Percentiles rank a stretch among this genome's conserved stretches.
phyloP scores from a whole-genome alignment of 2,888 invertebrate species.

The Drosophila bunnanda region DNA sequence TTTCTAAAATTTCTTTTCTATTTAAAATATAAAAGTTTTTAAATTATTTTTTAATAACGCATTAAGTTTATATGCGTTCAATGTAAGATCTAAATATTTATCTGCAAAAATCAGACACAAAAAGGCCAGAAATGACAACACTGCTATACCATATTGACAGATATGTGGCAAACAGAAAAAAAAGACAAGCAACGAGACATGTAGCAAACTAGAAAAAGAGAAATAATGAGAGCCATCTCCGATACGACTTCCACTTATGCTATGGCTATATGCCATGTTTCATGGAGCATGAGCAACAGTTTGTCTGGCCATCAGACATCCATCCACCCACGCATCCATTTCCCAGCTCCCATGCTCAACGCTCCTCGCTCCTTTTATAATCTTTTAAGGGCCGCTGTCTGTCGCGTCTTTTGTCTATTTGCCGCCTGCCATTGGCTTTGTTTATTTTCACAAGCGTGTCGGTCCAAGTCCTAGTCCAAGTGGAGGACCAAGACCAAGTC shows the following conservation, averaged over 20 bases:
- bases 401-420: slow-evolving; percentile 70
- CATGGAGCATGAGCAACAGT: slow-evolving; percentile 46
- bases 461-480: slow-evolving; percentile 3
- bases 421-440: slow-evolving; percentile 48
- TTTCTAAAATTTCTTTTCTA: too few relatives aligned
- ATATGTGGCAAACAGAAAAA: slow-evolving; percentile 12
- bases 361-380: slow-evolving; percentile 59
- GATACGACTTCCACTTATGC: slow-evolving; percentile 40
- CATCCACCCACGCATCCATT: slow-evolving; percentile 19
- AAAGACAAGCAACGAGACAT: not conserved
- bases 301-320: slow-evolving; percentile 42
- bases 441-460: slow-evolving; percentile 45
- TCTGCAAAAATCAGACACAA: too few relatives aligned
- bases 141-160: slow-evolving; percentile 30
- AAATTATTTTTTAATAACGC: not conserved
- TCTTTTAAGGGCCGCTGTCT: slow-evolving; percentile 68
- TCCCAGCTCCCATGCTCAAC: not conserved
- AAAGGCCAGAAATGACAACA: not conserved
- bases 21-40: not conserved
- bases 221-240: slow-evolving; percentile 44
- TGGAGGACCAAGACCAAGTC: slow-evolving; percentile 5
- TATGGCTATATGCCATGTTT: slow-evolving; percentile 29
- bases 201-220: slow-evolving; percentile 11
- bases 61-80: too few relatives aligned
- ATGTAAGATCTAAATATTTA: too few relatives aligned